phyloP scores from a whole-genome alignment of 2,797 vertebrate genomes.

The Halcyon leucocephala region DNA sequence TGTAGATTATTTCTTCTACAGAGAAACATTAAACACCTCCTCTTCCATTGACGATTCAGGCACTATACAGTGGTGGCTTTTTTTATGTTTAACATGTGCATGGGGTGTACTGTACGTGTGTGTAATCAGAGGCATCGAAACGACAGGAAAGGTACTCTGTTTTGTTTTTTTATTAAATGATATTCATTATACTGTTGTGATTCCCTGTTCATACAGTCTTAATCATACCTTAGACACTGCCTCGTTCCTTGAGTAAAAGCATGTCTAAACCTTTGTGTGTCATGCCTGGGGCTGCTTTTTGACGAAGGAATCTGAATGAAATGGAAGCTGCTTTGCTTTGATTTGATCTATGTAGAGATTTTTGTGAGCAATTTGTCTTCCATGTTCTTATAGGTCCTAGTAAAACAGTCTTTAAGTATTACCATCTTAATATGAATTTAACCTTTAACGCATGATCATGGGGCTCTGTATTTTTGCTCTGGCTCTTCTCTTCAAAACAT shows the following conservation, averaged over 20 bases:
- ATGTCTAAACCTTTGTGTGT: not conserved
- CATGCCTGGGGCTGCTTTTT: not conserved
- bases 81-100: slow-evolving; percentile 84
- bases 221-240: not conserved
- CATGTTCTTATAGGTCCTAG: not conserved
- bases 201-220: not conserved
- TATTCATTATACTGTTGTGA: not conserved
- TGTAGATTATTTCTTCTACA: slow-evolving; percentile 94
- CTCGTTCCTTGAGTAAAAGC: not conserved
- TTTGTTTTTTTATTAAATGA: rapidly evolving
- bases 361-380: not conserved
- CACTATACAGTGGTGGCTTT: slow-evolving; percentile 87
- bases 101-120: slow-evolving; percentile 90
- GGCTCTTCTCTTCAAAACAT: not conserved
- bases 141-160: slow-evolving; percentile 88
- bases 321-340: not conserved
- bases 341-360: not conserved
- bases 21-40: slow-evolving; percentile 88
- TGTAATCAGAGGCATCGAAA: slow-evolving; percentile 91
- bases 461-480: not conserved
- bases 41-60: slow-evolving; percentile 80
- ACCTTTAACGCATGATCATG: not conserved
- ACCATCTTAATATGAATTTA: not conserved
- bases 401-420: not conserved
- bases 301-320: not conserved